Conservation (phyloP, 2,888 invertebrate genomes). For the Lottia scabra region DNA sequence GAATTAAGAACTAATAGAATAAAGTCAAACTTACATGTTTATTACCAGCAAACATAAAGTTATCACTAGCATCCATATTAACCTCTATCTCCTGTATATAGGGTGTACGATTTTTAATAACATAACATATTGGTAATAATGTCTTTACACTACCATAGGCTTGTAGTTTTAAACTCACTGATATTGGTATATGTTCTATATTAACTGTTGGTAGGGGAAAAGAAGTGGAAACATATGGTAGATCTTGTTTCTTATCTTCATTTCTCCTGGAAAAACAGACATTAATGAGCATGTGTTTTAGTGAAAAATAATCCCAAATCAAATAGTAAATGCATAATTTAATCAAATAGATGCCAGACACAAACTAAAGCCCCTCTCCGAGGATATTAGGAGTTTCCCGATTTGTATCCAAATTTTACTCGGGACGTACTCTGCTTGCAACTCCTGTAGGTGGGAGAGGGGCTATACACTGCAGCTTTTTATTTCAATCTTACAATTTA, state of each 20-base stretch:
- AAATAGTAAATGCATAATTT: too few relatives aligned
- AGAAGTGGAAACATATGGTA: conserved; percentile 57
- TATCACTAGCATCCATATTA: conserved; percentile 85
- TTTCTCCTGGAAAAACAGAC: conserved; percentile 38
- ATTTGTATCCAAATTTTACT: too few relatives aligned
- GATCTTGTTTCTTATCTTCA: conserved; percentile 35
- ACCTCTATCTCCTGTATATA: conserved; percentile 80
- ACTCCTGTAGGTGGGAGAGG: too few relatives aligned
- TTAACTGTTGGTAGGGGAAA: conserved; percentile 64
- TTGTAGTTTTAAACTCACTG: conserved; percentile 72
- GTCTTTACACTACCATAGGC: conserved; percentile 80
- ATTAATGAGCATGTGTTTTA: too few relatives aligned
- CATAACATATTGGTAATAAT: conserved; percentile 70
- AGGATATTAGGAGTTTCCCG: too few relatives aligned
- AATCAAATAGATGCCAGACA: too few relatives aligned
- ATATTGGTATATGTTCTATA: conserved; percentile 67
- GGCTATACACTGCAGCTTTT: too few relatives aligned
- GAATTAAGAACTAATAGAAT: background rate
- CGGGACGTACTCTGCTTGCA: too few relatives aligned
- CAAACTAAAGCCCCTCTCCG: too few relatives aligned
- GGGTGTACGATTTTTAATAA: conserved; percentile 79
- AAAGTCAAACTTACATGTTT: conserved; percentile 77
- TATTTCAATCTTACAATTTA: too few relatives aligned
- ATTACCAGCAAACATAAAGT: conserved; percentile 95
- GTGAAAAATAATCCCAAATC: too few relatives aligned